Evolutionary conservation across 2,888 invertebrate species (phyloP).

Genomic region (Ceramica pisi): DNA sequence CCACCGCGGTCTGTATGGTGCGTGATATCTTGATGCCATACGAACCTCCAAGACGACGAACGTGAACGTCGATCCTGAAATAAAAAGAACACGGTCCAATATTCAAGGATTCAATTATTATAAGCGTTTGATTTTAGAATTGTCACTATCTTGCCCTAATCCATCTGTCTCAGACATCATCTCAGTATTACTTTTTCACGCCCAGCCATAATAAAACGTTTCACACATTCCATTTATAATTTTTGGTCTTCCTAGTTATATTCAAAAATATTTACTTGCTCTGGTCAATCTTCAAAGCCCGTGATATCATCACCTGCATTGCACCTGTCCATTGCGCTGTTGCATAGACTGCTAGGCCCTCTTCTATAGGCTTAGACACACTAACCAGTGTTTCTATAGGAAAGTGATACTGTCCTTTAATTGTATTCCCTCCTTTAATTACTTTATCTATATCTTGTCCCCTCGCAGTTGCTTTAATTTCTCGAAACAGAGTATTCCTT

Average conservation of each 20-base stretch:
- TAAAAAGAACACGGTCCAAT: too few species aligned
- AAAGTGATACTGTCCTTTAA: conserved; percentile 92
- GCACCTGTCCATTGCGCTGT: conserved; percentile 90
- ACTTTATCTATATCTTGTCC: conserved; percentile 71
- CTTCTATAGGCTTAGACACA: conserved; percentile 91
- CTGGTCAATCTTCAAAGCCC: conserved; percentile 87
- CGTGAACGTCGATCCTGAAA: conserved; percentile 56
- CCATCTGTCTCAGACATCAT: not conserved
- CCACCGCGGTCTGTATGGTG: conserved; percentile 88
- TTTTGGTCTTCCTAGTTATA: not conserved
- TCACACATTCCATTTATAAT: too few species aligned
- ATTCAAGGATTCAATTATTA: too few species aligned
- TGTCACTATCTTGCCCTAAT: too few species aligned
- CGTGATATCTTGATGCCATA: conserved; percentile 94
- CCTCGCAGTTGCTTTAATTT: conserved; percentile 64
- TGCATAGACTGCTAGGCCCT: conserved; percentile 91
- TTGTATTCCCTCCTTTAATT: conserved; percentile 72
- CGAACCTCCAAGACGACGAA: conserved; percentile 86
- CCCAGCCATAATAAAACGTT: too few species aligned
- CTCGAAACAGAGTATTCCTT: conserved; percentile 61
- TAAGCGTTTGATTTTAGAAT: too few species aligned
- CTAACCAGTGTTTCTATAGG: conserved; percentile 92
- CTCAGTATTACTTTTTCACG: not conserved
- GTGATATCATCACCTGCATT: conserved; percentile 87
- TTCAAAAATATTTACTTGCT: conserved; percentile 83